A percentile compares a stretch with the other conserved stretches of the same genome.
phyloP scores from a whole-genome alignment of 2,888 invertebrate species.

The Lasioglossum zephyrum region DNA sequence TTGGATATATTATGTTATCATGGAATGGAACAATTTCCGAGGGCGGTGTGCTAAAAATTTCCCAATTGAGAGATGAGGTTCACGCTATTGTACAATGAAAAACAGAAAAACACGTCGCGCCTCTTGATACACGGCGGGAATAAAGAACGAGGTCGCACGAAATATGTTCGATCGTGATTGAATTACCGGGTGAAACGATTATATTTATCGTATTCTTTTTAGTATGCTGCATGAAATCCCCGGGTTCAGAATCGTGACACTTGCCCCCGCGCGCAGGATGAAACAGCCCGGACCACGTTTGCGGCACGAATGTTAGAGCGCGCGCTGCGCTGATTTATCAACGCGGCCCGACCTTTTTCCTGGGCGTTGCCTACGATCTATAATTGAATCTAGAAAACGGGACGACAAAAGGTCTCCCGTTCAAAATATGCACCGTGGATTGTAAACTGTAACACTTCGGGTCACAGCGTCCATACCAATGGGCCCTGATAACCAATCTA shows the following conservation, averaged over 20 bases:
- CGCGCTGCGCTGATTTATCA: conserved; percentile 56
- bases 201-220: conserved; percentile 11
- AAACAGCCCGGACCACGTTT: conserved; percentile 39
- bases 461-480: conserved; percentile 27
- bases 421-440: conserved; percentile 41
- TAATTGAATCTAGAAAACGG: conserved; percentile 73
- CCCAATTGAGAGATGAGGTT: too few relatives aligned
- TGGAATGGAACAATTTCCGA: too few relatives aligned
- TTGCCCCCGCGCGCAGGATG: conserved; percentile 39
- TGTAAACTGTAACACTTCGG: conserved; percentile 31
- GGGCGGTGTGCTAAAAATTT: too few relatives aligned
- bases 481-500: conserved; percentile 4
- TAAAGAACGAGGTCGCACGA: conserved; percentile 7
- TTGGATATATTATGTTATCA: too few relatives aligned
- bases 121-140: not conserved
- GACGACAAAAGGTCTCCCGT: conserved; percentile 51
- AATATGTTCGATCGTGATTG: conserved; percentile 11
- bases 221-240: conserved; percentile 30
- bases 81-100: not conserved
- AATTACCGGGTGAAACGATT: conserved; percentile 8
- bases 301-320: conserved; percentile 43
- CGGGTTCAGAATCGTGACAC: conserved; percentile 47
- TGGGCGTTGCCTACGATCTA: conserved; percentile 65
- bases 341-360: conserved; percentile 52
- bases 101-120: not conserved